These are phyloP conservation scores for Bagarius yarrelli DNA, from an alignment of 2,113 vertebrate species.

Conservation along the genomic window DNA sequence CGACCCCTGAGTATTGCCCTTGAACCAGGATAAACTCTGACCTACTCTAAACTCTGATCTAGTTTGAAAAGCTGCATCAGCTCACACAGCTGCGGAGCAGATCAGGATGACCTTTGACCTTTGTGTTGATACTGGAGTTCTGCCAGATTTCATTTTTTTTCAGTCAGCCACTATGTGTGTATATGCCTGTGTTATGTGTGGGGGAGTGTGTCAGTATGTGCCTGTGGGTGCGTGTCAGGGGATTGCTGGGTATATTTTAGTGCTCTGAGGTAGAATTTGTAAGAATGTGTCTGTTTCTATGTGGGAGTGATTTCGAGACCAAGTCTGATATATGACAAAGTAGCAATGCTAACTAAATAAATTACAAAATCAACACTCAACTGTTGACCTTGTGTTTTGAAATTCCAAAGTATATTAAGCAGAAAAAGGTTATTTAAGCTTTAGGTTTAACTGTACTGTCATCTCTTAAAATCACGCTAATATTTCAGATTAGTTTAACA, in stretches of 20 bases:
- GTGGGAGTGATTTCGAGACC: constrained; percentile 26
- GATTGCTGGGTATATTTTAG: constrained; percentile 48
- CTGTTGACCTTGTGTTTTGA: constrained; percentile 16
- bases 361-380: constrained; percentile 36
- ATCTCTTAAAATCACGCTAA: constrained; percentile 7
- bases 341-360: constrained; percentile 40
- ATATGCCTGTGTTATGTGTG: constrained; percentile 40
- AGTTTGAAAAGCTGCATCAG: constrained; percentile 59
- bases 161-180: constrained; percentile 49
- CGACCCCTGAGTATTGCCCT: constrained; percentile 64
- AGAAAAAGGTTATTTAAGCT: neutral
- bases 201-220: constrained; percentile 45
- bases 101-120: constrained; percentile 61
- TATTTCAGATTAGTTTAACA: constrained; percentile 24
- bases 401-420: constrained; percentile 24
- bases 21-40: constrained; percentile 51
- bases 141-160: constrained; percentile 63
- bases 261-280: constrained; percentile 34
- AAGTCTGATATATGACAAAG: constrained; percentile 38
- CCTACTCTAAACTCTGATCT: constrained; percentile 60
- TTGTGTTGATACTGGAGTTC: constrained; percentile 66
- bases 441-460: constrained; percentile 21
- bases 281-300: constrained; percentile 42
- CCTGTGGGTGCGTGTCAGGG: constrained; percentile 45
- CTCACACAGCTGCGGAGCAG: constrained; percentile 58